Percentiles rank a stretch among this genome's conserved stretches.
Conservation (phyloP, 2,888 invertebrate species). For the Eumacrocentrus americanus region DNA sequence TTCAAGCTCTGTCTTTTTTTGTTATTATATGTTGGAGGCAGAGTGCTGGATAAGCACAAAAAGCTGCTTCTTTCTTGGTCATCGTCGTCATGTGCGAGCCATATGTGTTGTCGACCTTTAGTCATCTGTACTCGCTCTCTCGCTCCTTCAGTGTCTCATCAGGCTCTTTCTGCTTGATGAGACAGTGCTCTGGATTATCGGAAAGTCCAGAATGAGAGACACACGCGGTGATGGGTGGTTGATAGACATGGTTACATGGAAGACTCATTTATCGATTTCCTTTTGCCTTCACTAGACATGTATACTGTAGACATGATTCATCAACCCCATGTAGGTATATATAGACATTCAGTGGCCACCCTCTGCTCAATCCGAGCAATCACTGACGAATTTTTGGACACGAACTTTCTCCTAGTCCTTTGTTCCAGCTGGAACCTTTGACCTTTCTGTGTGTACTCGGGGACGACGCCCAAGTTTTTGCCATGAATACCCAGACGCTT, state of each 20-base stretch:
- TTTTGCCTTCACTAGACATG: neutral
- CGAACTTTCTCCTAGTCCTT: neutral
- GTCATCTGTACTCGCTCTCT: neutral
- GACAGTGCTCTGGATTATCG: neutral
- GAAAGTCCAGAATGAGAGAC: no score
- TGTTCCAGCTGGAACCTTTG: neutral
- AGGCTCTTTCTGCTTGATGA: neutral
- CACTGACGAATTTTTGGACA: neutral
- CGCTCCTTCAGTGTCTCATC: no score
- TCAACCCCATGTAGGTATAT: neutral
- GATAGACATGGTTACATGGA: no score
- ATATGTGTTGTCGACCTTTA: neutral
- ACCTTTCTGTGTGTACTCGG: neutral
- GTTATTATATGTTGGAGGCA: neutral
- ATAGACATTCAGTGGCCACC: neutral
- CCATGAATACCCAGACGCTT: no score
- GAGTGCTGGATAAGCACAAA: no score
- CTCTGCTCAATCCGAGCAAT: constrained; percentile 3
- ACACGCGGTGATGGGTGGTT: no score
- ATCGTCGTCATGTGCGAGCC: constrained; percentile 9
- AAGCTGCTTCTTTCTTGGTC: neutral
- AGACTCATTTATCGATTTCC: constrained; percentile 11
- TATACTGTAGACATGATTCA: constrained; percentile 11
- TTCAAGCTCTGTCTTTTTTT: neutral
- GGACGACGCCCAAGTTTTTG: no score